Base-by-base conservation (phyloP, 2,797 vertebrate species). In the Odontamblyopus lacepedii region DNA sequence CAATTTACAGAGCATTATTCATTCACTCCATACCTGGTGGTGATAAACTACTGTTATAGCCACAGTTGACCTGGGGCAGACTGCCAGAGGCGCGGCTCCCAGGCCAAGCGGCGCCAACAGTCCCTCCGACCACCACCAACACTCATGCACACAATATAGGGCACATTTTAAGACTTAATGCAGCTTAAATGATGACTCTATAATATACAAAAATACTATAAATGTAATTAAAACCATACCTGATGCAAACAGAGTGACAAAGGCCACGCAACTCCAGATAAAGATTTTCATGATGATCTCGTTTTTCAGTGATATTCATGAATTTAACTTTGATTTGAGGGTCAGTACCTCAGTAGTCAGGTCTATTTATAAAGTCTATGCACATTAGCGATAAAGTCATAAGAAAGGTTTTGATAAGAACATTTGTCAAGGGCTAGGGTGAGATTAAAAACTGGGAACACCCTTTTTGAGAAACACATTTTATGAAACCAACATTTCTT, bases 201-300 rank as follows among this genome's bases (percentile, higher is more conserved):
- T 18, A 16, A 15, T 50, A 50, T 4, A 50, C 48, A 15, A 50
- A 50, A 16, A 15, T 55, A 1, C n/a, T 26, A 11, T 11, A 56
- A 11, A 56, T 9, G 2, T 11, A 56, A 5, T 19, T 38, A 38
- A 38, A 38, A 38, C 8, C 77, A 0, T 83, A 87, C 85, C 85
- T 83, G 85, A 35, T 32, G 74, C 72, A 74, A 69, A 64, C 32
- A 85, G 72, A 59, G 72, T 50, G 66, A 82, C 5, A 7, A 83
- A 19, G 4, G 79, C 74, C 32, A 59, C 79, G 56, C 79, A 85
- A 64, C 69, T 72, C 76, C 76, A 79, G 56, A 82, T 70, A 56
- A 74, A 26, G 11, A 0, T 73, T 23, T 35, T 76, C 85, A 85
- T 83, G 0, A 1, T 79, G 70, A 69, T 59, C 38, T 26, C 61